These are phyloP conservation scores for Dasyurus viverrinus DNA, from an alignment of 2,113 vertebrate species.

Conservation along the genomic window DNA sequence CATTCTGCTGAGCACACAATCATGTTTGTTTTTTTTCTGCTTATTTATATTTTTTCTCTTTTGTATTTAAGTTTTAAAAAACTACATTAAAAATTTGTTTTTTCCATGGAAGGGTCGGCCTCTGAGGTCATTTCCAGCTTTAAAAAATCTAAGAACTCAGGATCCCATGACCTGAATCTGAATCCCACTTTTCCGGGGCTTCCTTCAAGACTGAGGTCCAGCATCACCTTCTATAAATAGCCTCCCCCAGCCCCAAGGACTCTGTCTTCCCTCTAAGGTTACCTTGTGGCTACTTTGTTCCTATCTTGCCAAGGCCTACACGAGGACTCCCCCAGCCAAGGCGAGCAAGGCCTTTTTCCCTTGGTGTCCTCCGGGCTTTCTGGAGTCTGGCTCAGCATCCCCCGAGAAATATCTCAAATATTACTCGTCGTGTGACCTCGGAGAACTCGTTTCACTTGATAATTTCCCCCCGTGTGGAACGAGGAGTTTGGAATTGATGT, in stretches of 20 bases:
- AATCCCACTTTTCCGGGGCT: neutral
- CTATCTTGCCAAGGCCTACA: neutral
- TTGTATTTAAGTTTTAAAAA: too few species aligned
- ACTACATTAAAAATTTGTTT: too few species aligned
- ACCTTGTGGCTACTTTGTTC: neutral
- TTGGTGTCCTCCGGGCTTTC: neutral
- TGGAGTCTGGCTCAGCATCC: neutral
- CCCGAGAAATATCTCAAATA: neutral
- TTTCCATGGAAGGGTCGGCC: too few species aligned
- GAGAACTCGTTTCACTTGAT: neutral
- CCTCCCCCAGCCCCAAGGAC: neutral
- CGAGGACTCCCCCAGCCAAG: neutral
- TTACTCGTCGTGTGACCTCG: neutral
- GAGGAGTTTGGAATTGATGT: neutral
- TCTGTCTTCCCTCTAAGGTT: neutral
- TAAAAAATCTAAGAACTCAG: neutral
- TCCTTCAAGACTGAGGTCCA: neutral
- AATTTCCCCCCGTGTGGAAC: neutral
- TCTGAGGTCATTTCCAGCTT: neutral
- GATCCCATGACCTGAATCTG: neutral
- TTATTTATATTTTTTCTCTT: too few species aligned
- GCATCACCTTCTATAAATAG: neutral
- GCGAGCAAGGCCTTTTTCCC: neutral
- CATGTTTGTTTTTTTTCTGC: too few species aligned
- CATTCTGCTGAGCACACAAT: too few species aligned